A percentile compares a stretch with the other conserved stretches of the same genome.
phyloP scores from a whole-genome alignment of 1,140 invertebrate species.

The Megalopta genalis region DNA sequence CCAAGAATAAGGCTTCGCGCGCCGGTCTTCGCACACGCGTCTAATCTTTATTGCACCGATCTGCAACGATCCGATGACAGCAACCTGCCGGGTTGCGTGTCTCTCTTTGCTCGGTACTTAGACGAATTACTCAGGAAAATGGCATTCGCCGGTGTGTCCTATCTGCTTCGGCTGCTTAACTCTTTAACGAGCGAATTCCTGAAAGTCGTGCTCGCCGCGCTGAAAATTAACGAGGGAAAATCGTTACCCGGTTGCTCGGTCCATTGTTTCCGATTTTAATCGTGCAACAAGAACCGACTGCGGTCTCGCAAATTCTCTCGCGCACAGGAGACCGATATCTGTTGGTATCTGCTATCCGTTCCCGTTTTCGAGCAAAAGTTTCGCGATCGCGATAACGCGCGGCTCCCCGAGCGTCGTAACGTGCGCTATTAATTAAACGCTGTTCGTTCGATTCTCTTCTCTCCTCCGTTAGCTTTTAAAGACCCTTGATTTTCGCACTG shows the following conservation, averaged over 20 bases:
- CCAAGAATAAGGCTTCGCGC: no score
- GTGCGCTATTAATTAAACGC: no score
- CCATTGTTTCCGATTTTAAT: background rate
- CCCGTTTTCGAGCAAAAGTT: no score
- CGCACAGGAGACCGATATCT: background rate
- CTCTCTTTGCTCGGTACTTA: background rate
- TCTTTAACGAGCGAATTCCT: background rate
- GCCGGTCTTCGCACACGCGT: background rate
- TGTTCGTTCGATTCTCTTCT: no score
- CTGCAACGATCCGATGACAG: background rate
- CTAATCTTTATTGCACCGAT: conserved; percentile 12
- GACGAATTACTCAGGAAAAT: background rate
- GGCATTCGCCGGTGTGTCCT: background rate
- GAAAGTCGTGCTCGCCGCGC: background rate
- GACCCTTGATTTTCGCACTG: no score
- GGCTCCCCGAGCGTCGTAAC: no score
- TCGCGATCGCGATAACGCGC: no score
- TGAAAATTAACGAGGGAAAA: background rate
- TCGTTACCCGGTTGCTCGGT: background rate
- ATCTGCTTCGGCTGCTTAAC: background rate
- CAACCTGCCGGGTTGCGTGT: background rate
- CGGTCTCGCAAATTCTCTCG: background rate
- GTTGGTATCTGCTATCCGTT: background rate
- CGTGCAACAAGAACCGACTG: background rate
- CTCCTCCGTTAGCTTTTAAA: no score